A percentile compares a stretch with the other conserved stretches of the same genome.
Conservation (phyloP, 2,888 invertebrate genomes). For the Cinara cedri region DNA sequence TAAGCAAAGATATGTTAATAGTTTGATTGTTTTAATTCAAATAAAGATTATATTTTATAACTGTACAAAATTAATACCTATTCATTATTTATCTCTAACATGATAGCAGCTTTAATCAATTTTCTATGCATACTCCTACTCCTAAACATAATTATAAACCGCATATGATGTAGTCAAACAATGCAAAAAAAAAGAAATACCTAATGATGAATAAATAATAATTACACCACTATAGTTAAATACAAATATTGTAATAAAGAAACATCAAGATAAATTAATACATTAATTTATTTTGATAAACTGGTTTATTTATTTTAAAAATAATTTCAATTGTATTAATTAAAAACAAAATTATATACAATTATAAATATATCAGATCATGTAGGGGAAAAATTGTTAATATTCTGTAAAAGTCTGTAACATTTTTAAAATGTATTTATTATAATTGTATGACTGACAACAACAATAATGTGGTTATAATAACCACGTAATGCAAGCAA, state of each 20-base stretch:
- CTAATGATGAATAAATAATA: conserved; percentile 22
- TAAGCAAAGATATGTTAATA: background rate
- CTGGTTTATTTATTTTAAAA: background rate
- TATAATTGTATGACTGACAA: too few species aligned
- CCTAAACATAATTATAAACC: conserved; percentile 6
- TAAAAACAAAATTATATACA: too few species aligned
- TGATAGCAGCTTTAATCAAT: background rate
- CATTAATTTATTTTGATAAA: background rate
- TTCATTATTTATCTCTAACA: too few species aligned
- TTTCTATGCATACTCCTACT: conserved; percentile 34
- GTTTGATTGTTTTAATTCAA: conserved; percentile 23
- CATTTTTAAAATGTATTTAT: too few species aligned
- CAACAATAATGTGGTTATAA: too few species aligned
- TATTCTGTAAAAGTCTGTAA: too few species aligned
- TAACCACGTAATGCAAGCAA: too few species aligned
- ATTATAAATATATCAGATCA: too few species aligned
- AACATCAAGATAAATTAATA: conserved; percentile 3
- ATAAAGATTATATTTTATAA: conserved; percentile 11
- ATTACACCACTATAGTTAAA: conserved; percentile 17
- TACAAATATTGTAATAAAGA: background rate
- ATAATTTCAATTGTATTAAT: background rate
- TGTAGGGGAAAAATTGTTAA: too few species aligned
- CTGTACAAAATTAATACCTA: background rate
- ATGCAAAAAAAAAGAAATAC: conserved; percentile 16
- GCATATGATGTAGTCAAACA: background rate